phyloP scores from a whole-genome alignment of 2,113 vertebrate genomes.

The Psettodes erumei region DNA sequence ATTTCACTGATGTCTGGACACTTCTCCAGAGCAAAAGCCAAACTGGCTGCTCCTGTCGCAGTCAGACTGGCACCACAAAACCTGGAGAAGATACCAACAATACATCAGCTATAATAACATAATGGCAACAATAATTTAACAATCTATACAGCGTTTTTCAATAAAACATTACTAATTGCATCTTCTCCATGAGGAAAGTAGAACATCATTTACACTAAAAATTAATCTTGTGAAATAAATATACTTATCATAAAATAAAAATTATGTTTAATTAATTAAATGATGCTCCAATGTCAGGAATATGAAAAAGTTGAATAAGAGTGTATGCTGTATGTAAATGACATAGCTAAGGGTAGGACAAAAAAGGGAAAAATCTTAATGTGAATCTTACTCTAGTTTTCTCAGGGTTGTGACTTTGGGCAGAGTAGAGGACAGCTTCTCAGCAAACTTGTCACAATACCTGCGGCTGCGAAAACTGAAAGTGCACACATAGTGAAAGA shows the following conservation, averaged over 20 bases:
- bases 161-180: background rate
- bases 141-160: background rate
- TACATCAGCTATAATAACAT: background rate
- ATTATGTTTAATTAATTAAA: too few species aligned
- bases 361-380: background rate
- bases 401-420: slow-evolving; percentile 80
- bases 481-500: slow-evolving; percentile 12
- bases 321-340: too few species aligned
- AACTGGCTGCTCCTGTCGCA: slow-evolving; percentile 76
- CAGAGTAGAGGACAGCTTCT: slow-evolving; percentile 85
- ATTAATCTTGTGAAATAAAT: too few species aligned
- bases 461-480: slow-evolving; percentile 90
- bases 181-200: background rate
- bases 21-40: slow-evolving; percentile 80
- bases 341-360: background rate
- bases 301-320: too few species aligned
- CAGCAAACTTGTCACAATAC: slow-evolving; percentile 87
- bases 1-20: slow-evolving; percentile 87
- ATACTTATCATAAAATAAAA: too few species aligned
- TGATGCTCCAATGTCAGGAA: too few species aligned
- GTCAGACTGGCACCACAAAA: slow-evolving; percentile 84
- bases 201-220: background rate
- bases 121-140: background rate
- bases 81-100: slow-evolving; percentile 67
- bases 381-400: slow-evolving; percentile 86